Evolutionary conservation across 2,888 invertebrate species (phyloP), one percentile per base, ranked within the genome.

Genomic region (Drosophila kokeensis): DNA sequence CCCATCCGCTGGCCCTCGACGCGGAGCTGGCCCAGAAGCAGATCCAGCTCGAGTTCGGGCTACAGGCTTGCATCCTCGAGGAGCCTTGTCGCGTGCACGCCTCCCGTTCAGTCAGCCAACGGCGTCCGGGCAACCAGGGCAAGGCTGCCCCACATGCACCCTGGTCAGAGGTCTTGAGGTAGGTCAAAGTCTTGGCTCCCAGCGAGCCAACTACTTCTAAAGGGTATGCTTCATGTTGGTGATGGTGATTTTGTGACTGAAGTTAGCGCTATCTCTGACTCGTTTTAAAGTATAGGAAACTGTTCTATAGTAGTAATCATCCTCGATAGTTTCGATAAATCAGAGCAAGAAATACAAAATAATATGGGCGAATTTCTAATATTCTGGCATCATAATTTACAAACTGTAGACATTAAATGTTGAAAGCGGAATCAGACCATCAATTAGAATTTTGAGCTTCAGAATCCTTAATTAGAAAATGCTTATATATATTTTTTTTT

Each of bases 1-100:
- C 92, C 36, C 87, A 85, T 11, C 91, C 92, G 6, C 85, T 94
- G 67, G 94, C 94, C 73, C 93, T 95, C 45, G 96, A 97, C 91
- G 95, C 95, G 34, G 93, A 94, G 1, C 95, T 96, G 90, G 96
- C 97, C n/a, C 97, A 97, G 93, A 97, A 97, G 92, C 95, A 95
- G 92, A 95, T 97, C 68, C 94, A 96, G 5, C 94, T 94, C 11
- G 97, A 97, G 93, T 95, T 97, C 83, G 97, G 97, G 27, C 95
- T 95, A 42, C 95, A 95, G 75, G 96, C 97, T 34, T 97, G 97
- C 91, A 94, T 97, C 81, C 96, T 96, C 87, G 96, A 96, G 83
- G 95, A 96, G 73, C 96, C 97, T 32, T 97, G 97, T 91, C 95
- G 92, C 53, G 71, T 92, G 49, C 93, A 93, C 79, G 93, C 93